Base-by-base conservation (phyloP, 1,140 invertebrate genomes). In the Apis mellifera region DNA sequence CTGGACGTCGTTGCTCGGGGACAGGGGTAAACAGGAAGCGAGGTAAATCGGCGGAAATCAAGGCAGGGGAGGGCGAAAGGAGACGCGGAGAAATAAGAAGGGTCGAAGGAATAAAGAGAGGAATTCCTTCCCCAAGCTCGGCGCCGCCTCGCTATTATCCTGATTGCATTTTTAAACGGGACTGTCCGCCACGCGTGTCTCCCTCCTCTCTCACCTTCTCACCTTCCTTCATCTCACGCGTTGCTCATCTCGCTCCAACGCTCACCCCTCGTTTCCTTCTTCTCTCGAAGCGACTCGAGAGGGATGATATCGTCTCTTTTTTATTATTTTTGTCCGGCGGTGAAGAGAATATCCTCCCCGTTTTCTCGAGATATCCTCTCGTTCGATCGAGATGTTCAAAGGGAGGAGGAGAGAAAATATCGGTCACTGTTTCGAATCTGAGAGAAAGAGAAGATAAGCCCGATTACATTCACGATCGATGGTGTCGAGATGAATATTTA, bases 91-190 rank as follows among this genome's bases (percentile, higher is more conserved):
- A 52, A 59, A 50, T 52, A 64, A 84, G 57, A 54, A 54, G 57
- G 12, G 70, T 21, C n/a, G 78, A 78, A 74, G 77, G 77, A 64
- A 89, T 71, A 81, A 84, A 84, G 84, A 86, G 82, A 32, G 32
- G 76, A 84, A 76, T 52, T 84, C 76, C 69, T 84, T 82, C 65
- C 74, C 52, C 73, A 64, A 66, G 32, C 32, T 42, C 32, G 71
- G 75, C 79, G 77, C 66, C 83, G 75, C 82, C 77, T 82, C 76
- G 86, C 89, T 89, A 89, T 90, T 90, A 90, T 88, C 85, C 88
- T 88, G 89, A 90, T 90, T 90, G 86, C 86, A 89, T 89, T 90
- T 89, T 88, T 84, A 89, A 88, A 88, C 85, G 86, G 80, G 83
- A 78, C 73, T 82, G 68, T 70, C 69, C 77, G 32, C 48, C 17